Evolutionary conservation across 2,113 vertebrate genomes (phyloP).

Genomic region (Laterallus jamaicensis): DNA sequence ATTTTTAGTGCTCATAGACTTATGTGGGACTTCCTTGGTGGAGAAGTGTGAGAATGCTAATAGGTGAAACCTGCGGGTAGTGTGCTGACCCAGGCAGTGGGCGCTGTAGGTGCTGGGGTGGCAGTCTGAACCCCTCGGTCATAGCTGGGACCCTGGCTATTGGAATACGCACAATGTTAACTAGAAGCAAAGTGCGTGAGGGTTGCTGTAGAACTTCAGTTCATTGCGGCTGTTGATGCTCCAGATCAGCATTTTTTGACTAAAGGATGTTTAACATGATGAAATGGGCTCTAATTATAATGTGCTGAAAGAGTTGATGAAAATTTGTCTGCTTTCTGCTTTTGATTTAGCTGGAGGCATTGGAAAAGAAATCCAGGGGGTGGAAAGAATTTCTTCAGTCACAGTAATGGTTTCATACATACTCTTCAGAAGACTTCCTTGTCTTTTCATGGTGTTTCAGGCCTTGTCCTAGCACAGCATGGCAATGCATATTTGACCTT

Average conservation of each 20-base stretch:
- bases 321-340: conserved; percentile 29
- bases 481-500: background rate
- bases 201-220: background rate
- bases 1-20: background rate
- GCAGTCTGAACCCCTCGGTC: background rate
- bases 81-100: background rate
- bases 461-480: background rate
- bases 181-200: background rate
- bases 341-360: conserved; percentile 48
- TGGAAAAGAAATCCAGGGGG: conserved; percentile 21
- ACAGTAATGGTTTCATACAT: background rate
- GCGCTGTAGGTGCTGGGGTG: background rate
- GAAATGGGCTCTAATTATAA: conserved; percentile 44
- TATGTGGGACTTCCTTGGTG: background rate
- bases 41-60: background rate
- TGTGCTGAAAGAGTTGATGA: conserved; percentile 35
- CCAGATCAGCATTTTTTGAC: conserved; percentile 23
- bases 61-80: background rate
- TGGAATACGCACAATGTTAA: background rate
- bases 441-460: background rate
- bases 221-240: background rate
- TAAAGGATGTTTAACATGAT: conserved; percentile 7
- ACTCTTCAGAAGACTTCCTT: background rate
- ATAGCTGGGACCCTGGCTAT: background rate
- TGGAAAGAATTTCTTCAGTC: conserved; percentile 18